Evolutionary conservation across 30 jellyfish, hydroid and myxozoan genomes (phyloP), one percentile per base, ranked within the genome.

Genomic region (Mastigias papua): DNA sequence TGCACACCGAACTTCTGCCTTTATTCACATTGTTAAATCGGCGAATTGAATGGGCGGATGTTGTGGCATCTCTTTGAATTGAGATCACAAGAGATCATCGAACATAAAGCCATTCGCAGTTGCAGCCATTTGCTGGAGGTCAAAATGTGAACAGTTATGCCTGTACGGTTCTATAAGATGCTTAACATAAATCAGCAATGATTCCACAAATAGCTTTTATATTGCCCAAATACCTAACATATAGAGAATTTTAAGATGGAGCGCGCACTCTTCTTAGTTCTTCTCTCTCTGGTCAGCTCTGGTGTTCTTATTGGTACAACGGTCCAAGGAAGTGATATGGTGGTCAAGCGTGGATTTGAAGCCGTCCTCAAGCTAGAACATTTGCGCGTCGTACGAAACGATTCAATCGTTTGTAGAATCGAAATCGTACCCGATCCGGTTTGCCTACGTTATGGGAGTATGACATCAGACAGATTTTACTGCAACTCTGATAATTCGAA

Each of bases 21-120:
- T 37, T 35, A 28, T 30, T 73, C 48, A 19, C 29, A 63, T 75
- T 75, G 73, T 50, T 27, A 37, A 80, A 80, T 54, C 90, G 66
- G 81, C 81, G 81, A 80, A 33, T 80, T 80, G 90, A 80, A 80
- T 62, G 61, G 72, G 90, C 90, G 90, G 90, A 80, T 80, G 90
- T 80, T 80, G 79, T 80, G 90, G 90, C 69, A 80, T 80, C 21
- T 60, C 21, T 58, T 58, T 65, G 70, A 79, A 79, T 34, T 29
- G 66, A 21, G 66, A 37, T 75, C 86, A 62, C 67, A 62, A 48
- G 51, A 51, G 86, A 75, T 0, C 86, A 37, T 37, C 86, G 60
- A 27, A 63, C 74, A 63, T 63, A 34, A 72, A 49, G 2, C 69
- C 25, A 19, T 15, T 72, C 83, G 83, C 83, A 72, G 83, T 72